phyloP scores from a whole-genome alignment of 2,797 vertebrate genomes.

The Crocodylus rhombifer region DNA sequence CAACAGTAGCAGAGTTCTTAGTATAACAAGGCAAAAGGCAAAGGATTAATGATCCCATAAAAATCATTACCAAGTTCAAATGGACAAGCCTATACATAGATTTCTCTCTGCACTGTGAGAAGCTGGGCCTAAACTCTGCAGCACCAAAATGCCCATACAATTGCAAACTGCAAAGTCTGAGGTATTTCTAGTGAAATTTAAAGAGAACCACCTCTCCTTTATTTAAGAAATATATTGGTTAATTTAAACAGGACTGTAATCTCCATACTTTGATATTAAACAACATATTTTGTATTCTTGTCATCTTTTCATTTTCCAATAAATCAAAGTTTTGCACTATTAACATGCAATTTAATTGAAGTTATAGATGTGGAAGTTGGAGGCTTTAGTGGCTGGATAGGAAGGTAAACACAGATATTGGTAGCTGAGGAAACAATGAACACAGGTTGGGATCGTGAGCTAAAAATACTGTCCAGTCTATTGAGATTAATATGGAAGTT shows the following conservation, averaged over 20 bases:
- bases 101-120: background rate
- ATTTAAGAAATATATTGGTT: no score
- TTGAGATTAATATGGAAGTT: background rate
- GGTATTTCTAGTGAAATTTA: no score
- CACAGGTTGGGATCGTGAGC: background rate
- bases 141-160: background rate
- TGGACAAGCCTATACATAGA: background rate
- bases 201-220: no score
- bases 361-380: background rate
- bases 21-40: background rate
- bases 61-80: background rate
- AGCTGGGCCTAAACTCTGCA: background rate
- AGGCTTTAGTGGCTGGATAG: background rate
- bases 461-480: background rate
- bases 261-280: background rate
- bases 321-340: background rate
- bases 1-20: background rate
- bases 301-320: background rate
- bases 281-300: background rate
- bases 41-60: background rate
- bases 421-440: background rate
- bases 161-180: no score
- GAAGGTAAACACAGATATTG: background rate
- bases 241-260: background rate
- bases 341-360: no score